Percentiles rank a stretch among this genome's conserved stretches.
These are phyloP conservation scores for Theristicus caerulescens DNA, from an alignment of 2,113 vertebrate genomes.

Conservation along the genomic window DNA sequence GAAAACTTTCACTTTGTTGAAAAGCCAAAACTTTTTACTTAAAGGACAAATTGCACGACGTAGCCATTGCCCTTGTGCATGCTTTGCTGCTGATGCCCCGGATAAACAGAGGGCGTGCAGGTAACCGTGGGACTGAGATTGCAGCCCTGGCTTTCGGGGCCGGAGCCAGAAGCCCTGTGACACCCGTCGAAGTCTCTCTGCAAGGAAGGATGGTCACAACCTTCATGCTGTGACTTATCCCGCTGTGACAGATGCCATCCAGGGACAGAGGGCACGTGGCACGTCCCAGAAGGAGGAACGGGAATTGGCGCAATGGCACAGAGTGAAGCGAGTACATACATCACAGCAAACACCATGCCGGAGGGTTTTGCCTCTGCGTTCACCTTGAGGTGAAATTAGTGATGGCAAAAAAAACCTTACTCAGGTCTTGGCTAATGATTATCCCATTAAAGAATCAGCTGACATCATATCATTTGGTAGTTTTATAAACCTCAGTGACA, in stretches of 20 bases:
- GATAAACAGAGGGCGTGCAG: rapidly evolving
- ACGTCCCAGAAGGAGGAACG: rapidly evolving
- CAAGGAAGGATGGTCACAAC: not conserved
- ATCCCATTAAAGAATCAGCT: conserved; percentile 49
- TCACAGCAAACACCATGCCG: rapidly evolving
- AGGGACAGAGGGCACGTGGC: rapidly evolving
- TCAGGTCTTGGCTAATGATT: conserved; percentile 52
- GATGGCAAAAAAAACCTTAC: conserved; percentile 38
- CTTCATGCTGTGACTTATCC: not conserved
- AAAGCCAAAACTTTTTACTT: not conserved
- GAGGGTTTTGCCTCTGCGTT: not conserved
- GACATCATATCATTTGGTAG: conserved; percentile 55
- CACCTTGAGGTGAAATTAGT: conserved; percentile 44
- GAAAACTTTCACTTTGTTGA: not conserved
- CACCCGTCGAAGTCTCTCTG: rapidly evolving
- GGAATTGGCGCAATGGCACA: rapidly evolving
- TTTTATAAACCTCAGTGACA: conserved; percentile 73
- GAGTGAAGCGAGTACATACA: rapidly evolving
- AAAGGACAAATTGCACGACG: not conserved
- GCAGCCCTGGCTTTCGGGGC: rapidly evolving
- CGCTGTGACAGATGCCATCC: rapidly evolving
- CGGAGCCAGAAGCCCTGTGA: not conserved
- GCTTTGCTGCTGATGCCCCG: rapidly evolving
- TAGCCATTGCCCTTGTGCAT: rapidly evolving
- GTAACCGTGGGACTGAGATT: rapidly evolving